Evolutionary conservation across 1,140 invertebrate genomes (phyloP).

Genomic region (Arctopsyche grandis): DNA sequence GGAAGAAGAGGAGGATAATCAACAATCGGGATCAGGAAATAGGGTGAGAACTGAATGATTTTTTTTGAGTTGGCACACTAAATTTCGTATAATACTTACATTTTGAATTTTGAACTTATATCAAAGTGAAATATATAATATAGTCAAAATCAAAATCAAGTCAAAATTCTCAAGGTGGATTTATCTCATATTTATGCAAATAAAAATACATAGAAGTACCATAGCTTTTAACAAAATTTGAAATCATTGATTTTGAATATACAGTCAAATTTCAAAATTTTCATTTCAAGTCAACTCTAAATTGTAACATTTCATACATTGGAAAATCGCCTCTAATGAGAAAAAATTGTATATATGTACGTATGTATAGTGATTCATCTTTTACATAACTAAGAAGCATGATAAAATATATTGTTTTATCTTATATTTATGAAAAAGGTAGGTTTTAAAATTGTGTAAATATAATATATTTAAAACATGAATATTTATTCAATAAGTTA

Average conservation of each 20-base stretch:
- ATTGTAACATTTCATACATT: not conserved
- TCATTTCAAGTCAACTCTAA: no score
- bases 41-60: conserved; percentile 38
- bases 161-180: no score
- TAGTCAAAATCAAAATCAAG: no score
- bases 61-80: not conserved
- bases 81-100: no score
- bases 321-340: conserved; percentile 7
- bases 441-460: not conserved
- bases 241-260: no score
- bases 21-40: conserved; percentile 60
- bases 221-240: no score
- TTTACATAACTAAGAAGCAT: no score
- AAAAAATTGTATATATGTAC: not conserved
- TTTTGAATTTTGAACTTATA: no score
- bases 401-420: conserved; percentile 6
- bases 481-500: not conserved
- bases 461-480: not conserved
- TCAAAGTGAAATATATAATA: no score
- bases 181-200: no score
- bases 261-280: no score
- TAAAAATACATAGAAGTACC: no score
- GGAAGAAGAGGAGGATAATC: conserved; percentile 57
- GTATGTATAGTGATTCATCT: not conserved
- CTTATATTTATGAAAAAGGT: not conserved